Percentiles rank a stretch among this genome's conserved stretches.
Evolutionary conservation across 1,140 invertebrate species (phyloP).

Genomic region (Nomia melanderi): DNA sequence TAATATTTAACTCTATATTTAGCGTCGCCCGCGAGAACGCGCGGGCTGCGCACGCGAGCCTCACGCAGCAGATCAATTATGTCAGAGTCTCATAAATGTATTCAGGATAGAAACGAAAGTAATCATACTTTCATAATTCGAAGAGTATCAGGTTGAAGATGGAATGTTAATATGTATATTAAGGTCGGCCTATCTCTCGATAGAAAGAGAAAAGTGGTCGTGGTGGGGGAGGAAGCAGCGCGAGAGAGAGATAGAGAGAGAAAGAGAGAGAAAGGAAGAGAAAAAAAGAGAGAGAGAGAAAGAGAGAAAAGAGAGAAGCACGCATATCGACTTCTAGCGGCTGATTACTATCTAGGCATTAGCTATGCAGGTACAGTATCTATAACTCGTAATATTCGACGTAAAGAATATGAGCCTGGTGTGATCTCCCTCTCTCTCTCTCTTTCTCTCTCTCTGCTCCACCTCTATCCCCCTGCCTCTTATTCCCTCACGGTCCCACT

Average conservation of each 20-base stretch:
- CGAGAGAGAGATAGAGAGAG: background rate
- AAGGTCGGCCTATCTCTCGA: constrained; percentile 13
- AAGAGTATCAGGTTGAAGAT: constrained; percentile 11
- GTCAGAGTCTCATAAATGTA: background rate
- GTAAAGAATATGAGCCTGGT: constrained; percentile 58
- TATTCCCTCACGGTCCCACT: constrained; percentile 26
- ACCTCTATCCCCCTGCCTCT: constrained; percentile 15
- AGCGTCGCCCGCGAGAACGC: no score
- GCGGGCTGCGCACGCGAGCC: background rate
- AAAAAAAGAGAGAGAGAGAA: background rate
- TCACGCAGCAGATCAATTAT: background rate
- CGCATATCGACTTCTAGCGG: constrained; percentile 17
- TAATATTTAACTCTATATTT: background rate
- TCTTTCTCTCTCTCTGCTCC: constrained; percentile 10
- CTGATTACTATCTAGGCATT: constrained; percentile 49
- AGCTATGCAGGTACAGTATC: constrained; percentile 53
- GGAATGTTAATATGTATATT: constrained; percentile 30
- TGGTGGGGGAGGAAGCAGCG: background rate
- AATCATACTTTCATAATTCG: constrained; percentile 2
- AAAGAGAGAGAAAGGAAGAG: no score
- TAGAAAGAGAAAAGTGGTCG: background rate
- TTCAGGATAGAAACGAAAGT: background rate
- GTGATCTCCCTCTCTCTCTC: constrained; percentile 28
- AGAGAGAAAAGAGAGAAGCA: background rate
- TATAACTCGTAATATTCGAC: constrained; percentile 70